Evolutionary conservation across 2,888 invertebrate genomes (phyloP).

Genomic region (Agonopterix arenella): DNA sequence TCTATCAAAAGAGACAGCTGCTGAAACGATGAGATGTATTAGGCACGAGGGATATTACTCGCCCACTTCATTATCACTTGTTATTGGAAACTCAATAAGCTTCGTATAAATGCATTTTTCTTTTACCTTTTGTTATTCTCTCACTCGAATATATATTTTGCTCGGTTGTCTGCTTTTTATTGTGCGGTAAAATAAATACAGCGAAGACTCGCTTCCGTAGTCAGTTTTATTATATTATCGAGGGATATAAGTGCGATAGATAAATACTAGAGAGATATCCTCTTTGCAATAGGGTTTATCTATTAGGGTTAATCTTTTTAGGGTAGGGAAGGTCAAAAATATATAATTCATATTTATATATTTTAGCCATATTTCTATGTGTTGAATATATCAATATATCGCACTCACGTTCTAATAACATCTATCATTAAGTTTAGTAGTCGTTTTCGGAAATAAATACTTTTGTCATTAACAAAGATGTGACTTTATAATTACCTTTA

Average conservation of each 20-base stretch:
- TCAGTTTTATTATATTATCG: slow-evolving; percentile 31
- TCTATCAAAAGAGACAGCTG: not conserved
- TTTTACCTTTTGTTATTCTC: slow-evolving; percentile 29
- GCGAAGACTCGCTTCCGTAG: slow-evolving; percentile 16
- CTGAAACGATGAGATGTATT: not conserved
- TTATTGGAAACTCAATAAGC: slow-evolving; percentile 55
- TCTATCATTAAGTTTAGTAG: too few relatives aligned
- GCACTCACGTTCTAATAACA: too few relatives aligned
- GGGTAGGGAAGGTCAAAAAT: not conserved
- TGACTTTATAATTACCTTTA: too few relatives aligned
- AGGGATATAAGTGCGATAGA: slow-evolving; percentile 13
- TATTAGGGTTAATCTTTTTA: not conserved
- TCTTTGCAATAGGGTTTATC: not conserved
- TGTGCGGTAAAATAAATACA: slow-evolving; percentile 36
- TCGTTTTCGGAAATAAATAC: too few relatives aligned
- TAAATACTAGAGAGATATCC: slow-evolving; percentile 8
- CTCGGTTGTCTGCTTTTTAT: slow-evolving; percentile 30
- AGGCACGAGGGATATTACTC: slow-evolving; percentile 22
- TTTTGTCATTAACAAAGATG: too few relatives aligned
- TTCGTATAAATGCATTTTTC: slow-evolving; percentile 35
- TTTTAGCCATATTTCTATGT: too few relatives aligned
- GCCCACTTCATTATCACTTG: slow-evolving; percentile 50
- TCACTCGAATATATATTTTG: slow-evolving; percentile 17
- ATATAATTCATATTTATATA: too few relatives aligned
- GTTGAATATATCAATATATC: too few relatives aligned